Evolutionary conservation across 2,888 invertebrate species (phyloP), one percentile per base, ranked within the genome.

Genomic region (Morinoia aosen): DNA sequence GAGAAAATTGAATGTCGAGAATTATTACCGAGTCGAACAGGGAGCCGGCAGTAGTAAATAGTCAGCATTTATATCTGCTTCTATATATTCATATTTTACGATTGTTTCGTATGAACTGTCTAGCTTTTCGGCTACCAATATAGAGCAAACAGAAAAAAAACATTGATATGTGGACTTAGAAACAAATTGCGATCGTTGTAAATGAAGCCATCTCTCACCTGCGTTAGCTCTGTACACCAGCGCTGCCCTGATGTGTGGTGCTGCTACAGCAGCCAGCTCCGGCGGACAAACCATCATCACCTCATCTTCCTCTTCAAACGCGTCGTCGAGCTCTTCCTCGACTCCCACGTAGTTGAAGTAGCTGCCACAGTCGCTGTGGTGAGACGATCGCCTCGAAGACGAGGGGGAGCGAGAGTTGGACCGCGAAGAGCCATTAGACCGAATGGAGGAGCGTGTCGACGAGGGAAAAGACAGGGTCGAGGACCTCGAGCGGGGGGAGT

Each of bases 311-410:
- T 95, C 95, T 56, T 95, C 95, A 48, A 88, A 76, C 0, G 88
- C 88, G 57, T 95, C 95, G 19, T 95, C 95, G 88, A 88, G 88
- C n/a, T 95, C 95, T 76, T 95, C 95, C 56, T 95, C 88, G 19
- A 88, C 88, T 58, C 88, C 95, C 25, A 25, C 95, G 39, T 88
- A 76, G 57, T 39, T 95, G 56, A 57, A 88, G 88, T 95, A 64
- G 25, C 57, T 33, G 33, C 58, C 64, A 57, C 56, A 56, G 64
- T 95, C 95, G 40, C 64, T 40, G 95, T 88, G 95, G 14, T 95
- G 88, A 40, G 95, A 95, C 40, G 76, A 64, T 12, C 76, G 16
- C 40, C 64, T 39, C 40, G 95, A 95, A 48, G 88, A 95, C 25
- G 95, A 88, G 14, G 95, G 95, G 33, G 95, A 95, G 19, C 58